A percentile compares a stretch with the other conserved stretches of the same genome.
Evolutionary conservation across 2,113 vertebrate genomes (phyloP).

Genomic region (Oriolus oriolus): DNA sequence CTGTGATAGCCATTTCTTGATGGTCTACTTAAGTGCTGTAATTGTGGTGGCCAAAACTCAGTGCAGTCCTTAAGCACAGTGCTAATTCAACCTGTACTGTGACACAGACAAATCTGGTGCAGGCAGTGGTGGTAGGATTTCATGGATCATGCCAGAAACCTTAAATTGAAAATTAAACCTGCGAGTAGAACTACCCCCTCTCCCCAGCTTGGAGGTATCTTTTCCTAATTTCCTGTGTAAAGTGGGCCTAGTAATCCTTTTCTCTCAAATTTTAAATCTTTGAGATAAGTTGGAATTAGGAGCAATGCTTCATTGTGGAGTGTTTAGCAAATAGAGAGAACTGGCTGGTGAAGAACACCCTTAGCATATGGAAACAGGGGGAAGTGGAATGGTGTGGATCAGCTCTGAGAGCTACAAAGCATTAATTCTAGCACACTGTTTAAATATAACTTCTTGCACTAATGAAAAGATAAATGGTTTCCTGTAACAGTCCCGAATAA

Average conservation of each 20-base stretch:
- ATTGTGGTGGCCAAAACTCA: not conserved
- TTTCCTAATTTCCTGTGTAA: not conserved
- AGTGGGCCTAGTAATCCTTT: not conserved
- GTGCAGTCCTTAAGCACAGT: not conserved
- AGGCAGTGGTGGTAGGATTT: not conserved
- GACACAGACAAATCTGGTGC: fast-evolving
- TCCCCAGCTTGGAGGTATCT: fast-evolving
- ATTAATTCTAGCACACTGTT: not conserved
- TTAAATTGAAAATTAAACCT: not conserved
- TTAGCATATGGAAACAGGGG: not conserved
- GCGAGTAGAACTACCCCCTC: fast-evolving
- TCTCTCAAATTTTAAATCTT: not conserved
- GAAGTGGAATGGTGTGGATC: not conserved
- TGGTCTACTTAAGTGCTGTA: not conserved
- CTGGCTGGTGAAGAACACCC: not conserved
- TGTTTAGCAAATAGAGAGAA: not conserved
- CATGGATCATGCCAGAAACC: not conserved
- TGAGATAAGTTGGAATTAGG: not conserved
- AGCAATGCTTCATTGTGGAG: not conserved
- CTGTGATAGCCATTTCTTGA: not conserved
- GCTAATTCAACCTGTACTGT: not conserved
- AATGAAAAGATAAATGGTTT: not conserved
- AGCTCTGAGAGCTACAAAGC: not conserved
- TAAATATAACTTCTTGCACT: not conserved
- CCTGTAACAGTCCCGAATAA: not conserved